A percentile compares a stretch with the other conserved stretches of the same genome.
Evolutionary conservation across 2,888 invertebrate genomes (phyloP).

Genomic region (Agriopis aurantiaria): DNA sequence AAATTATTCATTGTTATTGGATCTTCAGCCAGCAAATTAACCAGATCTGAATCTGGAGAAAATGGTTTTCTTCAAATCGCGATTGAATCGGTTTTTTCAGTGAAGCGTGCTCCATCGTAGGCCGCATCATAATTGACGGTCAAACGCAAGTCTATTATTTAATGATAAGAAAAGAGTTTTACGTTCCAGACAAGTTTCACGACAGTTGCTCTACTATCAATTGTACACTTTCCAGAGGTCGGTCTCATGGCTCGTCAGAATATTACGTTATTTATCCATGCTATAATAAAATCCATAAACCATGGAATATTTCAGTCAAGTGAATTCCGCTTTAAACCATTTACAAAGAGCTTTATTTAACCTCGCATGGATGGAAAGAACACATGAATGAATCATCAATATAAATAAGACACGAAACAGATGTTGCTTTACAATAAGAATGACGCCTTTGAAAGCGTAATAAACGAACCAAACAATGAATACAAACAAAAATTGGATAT

Average conservation of each 20-base stretch:
- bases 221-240: too few relatives aligned
- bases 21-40: too few relatives aligned
- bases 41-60: too few relatives aligned
- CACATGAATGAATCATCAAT: constrained; percentile 30
- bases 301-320: not conserved
- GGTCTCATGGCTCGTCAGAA: not conserved
- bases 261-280: not conserved
- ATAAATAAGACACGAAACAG: constrained; percentile 33
- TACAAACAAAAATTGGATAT: constrained; percentile 20
- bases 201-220: too few relatives aligned
- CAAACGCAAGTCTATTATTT: too few relatives aligned
- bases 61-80: too few relatives aligned
- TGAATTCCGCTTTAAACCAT: constrained; percentile 3
- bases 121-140: too few relatives aligned
- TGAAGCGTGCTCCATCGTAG: too few relatives aligned
- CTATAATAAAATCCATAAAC: not conserved
- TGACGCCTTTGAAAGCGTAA: constrained; percentile 34
- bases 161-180: not conserved
- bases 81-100: too few relatives aligned
- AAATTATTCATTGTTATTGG: too few relatives aligned
- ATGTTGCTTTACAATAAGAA: constrained; percentile 32
- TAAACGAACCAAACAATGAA: constrained; percentile 30
- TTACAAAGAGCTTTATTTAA: constrained; percentile 10
- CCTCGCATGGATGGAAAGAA: constrained; percentile 10
- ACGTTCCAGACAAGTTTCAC: not conserved